A percentile compares a stretch with the other conserved stretches of the same genome.
Evolutionary conservation across 2,113 vertebrate genomes (phyloP).

Genomic region (Egretta garzetta): DNA sequence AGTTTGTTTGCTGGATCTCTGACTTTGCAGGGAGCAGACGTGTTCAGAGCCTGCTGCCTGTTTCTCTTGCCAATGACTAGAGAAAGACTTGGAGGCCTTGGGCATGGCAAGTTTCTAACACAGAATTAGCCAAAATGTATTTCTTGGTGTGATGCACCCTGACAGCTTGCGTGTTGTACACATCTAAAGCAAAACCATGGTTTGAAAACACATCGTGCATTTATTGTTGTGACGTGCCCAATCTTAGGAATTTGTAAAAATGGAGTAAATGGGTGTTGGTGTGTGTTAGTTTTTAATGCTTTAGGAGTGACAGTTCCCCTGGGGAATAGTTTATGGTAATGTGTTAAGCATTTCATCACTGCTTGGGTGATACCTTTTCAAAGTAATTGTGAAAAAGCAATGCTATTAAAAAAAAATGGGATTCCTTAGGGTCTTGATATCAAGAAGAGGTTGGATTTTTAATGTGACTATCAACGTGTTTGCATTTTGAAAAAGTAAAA

Average conservation of each 20-base stretch:
- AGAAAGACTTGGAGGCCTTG: background rate
- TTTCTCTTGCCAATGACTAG: background rate
- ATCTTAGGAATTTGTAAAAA: background rate
- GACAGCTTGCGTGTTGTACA: background rate
- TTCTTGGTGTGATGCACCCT: background rate
- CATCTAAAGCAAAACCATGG: background rate
- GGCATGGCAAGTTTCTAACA: background rate
- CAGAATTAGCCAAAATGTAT: background rate
- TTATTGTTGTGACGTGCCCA: accelerated
- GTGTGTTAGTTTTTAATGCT: background rate
- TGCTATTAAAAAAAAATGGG: background rate
- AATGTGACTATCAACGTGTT: accelerated
- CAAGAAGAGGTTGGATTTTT: background rate
- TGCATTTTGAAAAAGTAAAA: background rate
- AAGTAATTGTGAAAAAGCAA: background rate
- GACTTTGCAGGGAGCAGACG: background rate
- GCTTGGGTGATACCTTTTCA: background rate
- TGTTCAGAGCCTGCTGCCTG: background rate
- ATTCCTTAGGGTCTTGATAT: background rate
- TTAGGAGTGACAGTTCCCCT: background rate
- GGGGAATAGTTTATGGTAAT: background rate
- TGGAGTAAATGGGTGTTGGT: background rate
- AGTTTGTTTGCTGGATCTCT: background rate
- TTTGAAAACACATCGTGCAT: background rate
- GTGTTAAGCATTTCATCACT: background rate